Evolutionary conservation across 2,888 invertebrate genomes (phyloP), one percentile per base, ranked within the genome.

Genomic region (Ommatoiulus sabulosus): DNA sequence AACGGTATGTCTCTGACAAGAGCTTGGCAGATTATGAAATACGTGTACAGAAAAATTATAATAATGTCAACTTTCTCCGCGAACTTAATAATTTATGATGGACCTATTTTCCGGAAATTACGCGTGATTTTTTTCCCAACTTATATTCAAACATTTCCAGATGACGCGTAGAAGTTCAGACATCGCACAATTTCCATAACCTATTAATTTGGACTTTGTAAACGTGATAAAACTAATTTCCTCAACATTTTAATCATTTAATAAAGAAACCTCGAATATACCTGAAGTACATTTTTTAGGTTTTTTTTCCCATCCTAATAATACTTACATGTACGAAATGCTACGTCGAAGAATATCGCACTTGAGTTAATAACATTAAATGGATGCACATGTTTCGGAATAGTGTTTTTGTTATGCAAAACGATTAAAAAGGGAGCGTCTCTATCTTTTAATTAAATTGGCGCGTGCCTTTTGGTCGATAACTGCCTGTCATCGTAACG

Each of bases 391-490:
- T 12, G n/a, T 80, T 80, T 80, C 35, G 10, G 35, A 80, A 80
- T 10, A 80, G n/a, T 3, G 15, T 35, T 57, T 57, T 10, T 35
- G 7, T 24, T 6, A 80, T 80, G 35, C 12, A 35, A 12, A 80
- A 80, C 35, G 80, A 80, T 80, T 80, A 80, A 80, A 80, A 10
- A 35, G 80, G 35, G 35, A 80, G 35, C 12, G 10, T 24, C 1
- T 80, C 35, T 80, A 80, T 80, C 80, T 80, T 80, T 80, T 80
- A 80, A 80, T 80, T 80, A 80, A 80, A 80, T 80, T 80, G 8
- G 35, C 24, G n/a, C n/a, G 12, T 35, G 80, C 80, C 35, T 35
- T 80, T 80, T 80, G 80, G 80, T 10, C 12, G 80, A 35, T 80
- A 35, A 35, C 80, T 80, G 80, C 12, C 35, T 80, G 35, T 80